Conservation (phyloP, 2,113 vertebrate genomes). For the Oxygymnocypris stewartii region DNA sequence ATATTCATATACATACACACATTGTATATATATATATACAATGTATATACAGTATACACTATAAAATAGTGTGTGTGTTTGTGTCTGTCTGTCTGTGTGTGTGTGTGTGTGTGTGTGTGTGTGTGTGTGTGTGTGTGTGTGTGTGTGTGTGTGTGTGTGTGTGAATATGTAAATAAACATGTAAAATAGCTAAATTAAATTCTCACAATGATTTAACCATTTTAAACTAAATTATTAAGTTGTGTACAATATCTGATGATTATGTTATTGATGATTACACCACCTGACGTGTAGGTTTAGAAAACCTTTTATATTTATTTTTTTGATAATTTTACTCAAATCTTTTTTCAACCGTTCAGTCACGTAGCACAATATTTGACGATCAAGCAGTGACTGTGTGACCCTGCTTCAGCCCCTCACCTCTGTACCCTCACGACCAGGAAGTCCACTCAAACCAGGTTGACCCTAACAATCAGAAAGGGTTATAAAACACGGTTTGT, state of each 20-base stretch:
- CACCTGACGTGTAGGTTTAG: background rate
- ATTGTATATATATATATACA: no score
- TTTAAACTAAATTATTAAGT: background rate
- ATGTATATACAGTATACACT: no score
- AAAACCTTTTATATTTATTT: background rate
- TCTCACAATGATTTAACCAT: background rate
- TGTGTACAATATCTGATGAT: background rate
- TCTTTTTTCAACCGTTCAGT: background rate
- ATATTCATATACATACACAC: no score
- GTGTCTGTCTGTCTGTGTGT: no score
- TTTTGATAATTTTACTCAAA: background rate
- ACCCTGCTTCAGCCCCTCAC: constrained; percentile 65
- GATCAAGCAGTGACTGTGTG: background rate
- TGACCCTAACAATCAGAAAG: constrained; percentile 77
- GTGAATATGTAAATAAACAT: no score
- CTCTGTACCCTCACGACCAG: constrained; percentile 82
- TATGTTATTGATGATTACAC: background rate
- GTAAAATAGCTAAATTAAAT: no score
- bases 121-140: no score
- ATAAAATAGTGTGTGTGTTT: no score
- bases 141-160: no score
- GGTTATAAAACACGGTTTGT: background rate
- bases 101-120: no score
- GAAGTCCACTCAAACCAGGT: constrained; percentile 80
- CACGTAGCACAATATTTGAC: background rate